A percentile compares a stretch with the other conserved stretches of the same genome.
Evolutionary conservation across 23 tunicate species (phyloP).

Genomic region (Halocynthia aurantium): DNA sequence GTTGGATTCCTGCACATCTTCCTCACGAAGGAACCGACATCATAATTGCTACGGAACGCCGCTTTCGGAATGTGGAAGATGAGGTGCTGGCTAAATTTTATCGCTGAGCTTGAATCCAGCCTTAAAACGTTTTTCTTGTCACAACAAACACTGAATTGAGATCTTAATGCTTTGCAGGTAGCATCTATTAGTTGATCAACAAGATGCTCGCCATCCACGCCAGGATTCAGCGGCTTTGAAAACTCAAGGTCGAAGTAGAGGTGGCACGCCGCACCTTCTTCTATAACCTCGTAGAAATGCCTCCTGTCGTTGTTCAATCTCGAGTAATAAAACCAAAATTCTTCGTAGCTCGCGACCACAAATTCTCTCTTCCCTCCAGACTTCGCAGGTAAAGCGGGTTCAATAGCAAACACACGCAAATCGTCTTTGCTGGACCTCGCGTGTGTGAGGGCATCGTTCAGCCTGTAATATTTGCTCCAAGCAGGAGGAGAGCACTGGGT

Average conservation of each 20-base stretch:
- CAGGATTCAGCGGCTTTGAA: slow-evolving; percentile 28
- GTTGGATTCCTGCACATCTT: slow-evolving; percentile 29
- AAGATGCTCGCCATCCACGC: slow-evolving; percentile 26
- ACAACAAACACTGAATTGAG: slow-evolving; percentile 23
- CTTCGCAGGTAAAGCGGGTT: slow-evolving; percentile 1
- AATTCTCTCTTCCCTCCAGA: slow-evolving; percentile 39
- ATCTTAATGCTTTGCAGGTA: slow-evolving; percentile 19
- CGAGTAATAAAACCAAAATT: slow-evolving; percentile 76
- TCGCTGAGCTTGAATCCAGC: slow-evolving; percentile 59
- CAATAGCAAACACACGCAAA: slow-evolving; percentile 54
- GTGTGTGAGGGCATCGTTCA: slow-evolving; percentile 56
- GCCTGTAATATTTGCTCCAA: slow-evolving; percentile 58
- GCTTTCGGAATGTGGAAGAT: slow-evolving; percentile 68
- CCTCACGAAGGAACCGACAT: slow-evolving; percentile 67
- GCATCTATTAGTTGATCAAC: slow-evolving; percentile 36
- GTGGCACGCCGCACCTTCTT: slow-evolving; percentile 53
- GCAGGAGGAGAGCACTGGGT: slow-evolving; percentile 32
- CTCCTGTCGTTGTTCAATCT: slow-evolving; percentile 21
- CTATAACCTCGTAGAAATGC: slow-evolving; percentile 85
- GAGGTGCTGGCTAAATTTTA: slow-evolving; percentile 75
- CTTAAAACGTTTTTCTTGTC: slow-evolving; percentile 34
- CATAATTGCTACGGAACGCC: slow-evolving; percentile 52
- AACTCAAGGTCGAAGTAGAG: slow-evolving; percentile 87
- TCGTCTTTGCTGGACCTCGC: slow-evolving; percentile 10
- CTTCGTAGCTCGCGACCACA: slow-evolving; percentile 58